Evolutionary conservation across 2,888 invertebrate species (phyloP).

Genomic region (Camponotus fellah): DNA sequence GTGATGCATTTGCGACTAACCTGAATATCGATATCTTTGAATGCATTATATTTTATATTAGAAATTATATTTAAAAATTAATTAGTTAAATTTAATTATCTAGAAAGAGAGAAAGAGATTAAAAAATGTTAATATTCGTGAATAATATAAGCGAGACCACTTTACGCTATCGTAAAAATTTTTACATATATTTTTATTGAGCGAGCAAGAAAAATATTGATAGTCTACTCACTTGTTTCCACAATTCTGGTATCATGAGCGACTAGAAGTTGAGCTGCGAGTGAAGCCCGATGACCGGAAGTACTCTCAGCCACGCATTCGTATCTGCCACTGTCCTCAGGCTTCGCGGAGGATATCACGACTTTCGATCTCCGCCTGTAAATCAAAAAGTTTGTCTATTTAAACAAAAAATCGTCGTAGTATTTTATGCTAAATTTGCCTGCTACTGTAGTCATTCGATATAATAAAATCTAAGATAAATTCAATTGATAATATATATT

Average conservation of each 20-base stretch:
- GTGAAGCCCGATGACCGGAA: constrained; percentile 88
- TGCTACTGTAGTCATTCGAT: not conserved
- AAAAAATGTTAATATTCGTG: not conserved
- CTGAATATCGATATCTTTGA: not conserved
- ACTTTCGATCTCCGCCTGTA: constrained; percentile 94
- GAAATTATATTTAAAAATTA: not conserved
- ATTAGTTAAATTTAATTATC: not conserved
- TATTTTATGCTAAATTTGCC: not conserved
- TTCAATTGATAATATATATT: not conserved
- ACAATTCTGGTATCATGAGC: constrained; percentile 86
- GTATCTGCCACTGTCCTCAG: constrained; percentile 92
- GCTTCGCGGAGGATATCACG: constrained; percentile 91
- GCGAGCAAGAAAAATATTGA: not conserved
- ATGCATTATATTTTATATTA: not conserved
- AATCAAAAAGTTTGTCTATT: constrained; percentile 64
- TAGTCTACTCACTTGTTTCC: constrained; percentile 87
- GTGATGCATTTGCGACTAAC: too few species aligned
- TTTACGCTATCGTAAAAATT: not conserved
- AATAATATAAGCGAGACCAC: not conserved
- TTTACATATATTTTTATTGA: not conserved
- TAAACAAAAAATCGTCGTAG: not conserved
- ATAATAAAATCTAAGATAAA: not conserved
- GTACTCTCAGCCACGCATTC: constrained; percentile 93
- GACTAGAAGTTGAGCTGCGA: constrained; percentile 87
- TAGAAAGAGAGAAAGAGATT: not conserved